Conservation (phyloP, 1,140 invertebrate species). For the Zelostemma sp. region DNA sequence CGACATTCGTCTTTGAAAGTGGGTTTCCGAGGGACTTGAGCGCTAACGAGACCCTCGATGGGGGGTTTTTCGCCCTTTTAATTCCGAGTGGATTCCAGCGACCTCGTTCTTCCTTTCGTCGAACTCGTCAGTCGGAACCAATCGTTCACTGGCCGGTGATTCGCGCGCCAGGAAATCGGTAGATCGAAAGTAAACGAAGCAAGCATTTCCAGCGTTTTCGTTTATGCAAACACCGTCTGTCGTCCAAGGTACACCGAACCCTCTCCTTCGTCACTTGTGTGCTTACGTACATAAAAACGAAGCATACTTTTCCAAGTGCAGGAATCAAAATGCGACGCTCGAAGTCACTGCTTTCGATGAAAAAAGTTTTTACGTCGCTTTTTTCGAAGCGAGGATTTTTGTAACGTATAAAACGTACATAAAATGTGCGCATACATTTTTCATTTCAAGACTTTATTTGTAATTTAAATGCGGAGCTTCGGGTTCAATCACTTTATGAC, state of each 20-base stretch:
- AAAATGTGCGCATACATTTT: no score
- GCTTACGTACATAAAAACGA: no score
- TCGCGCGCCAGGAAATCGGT: not conserved
- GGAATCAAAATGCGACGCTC: no score
- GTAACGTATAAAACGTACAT: no score
- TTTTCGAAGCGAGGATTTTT: no score
- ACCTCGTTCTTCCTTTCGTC: not conserved
- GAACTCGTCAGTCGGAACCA: not conserved
- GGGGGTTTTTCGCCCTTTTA: not conserved
- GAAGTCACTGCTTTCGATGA: no score
- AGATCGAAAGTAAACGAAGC: constrained; percentile 1
- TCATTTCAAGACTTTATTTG: constrained; percentile 2
- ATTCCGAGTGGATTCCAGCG: not conserved
- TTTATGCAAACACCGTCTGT: not conserved
- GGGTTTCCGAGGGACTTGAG: no score
- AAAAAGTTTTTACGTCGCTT: no score
- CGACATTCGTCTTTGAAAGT: no score
- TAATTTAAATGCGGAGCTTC: not conserved
- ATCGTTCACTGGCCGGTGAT: not conserved
- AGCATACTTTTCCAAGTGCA: no score
- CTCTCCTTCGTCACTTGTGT: no score
- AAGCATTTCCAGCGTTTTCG: not conserved
- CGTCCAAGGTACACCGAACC: not conserved
- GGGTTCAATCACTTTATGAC: not conserved
- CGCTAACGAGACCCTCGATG: not conserved